Base-by-base conservation (phyloP, 2,888 invertebrate species). In the Lacanobia oleracea region DNA sequence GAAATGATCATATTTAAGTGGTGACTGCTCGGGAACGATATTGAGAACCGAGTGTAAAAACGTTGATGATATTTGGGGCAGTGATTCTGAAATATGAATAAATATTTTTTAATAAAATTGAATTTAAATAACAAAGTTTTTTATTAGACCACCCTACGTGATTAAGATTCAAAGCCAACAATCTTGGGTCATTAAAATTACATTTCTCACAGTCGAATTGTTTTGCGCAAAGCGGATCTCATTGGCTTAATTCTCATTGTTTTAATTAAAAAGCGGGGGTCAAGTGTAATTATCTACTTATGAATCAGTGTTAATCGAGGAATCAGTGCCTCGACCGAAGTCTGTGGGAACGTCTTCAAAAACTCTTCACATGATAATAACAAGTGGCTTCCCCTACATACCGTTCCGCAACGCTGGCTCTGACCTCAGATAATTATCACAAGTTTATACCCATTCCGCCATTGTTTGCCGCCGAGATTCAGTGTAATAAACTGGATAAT, bases 351-450 rank as follows among this genome's bases (percentile, higher is more conserved):
- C 94, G 93, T 94, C 94, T 95, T 95, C 91, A 92, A 94, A 94
- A 94, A 90, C 84, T 96, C 95, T 95, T 96, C 95, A 95, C 95
- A 96, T 96, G 95, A 93, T 93, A 92, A 91, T 92, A 94, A 93
- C 92, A 91, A 91, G 91, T 88, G 90, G 88, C 90, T 92, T 92
- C 94, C 94, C 94, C 93, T 89, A 91, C 94, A 94, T 93, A 92
- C 89, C 93, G 95, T 95, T 95, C 94, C 93, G 93, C 93, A 86
- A 90, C 86, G 94, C 84, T 91, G 94, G 89, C 79, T 89, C 70
- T 91, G 94, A 95, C 95, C 95, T 94, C 93, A 90, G 93, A 95
- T 94, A 94, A 94, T 95, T 93, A 95, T 94, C 94, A 89, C 90
- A 91, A 92, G 90, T 93, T 93, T 93, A 93, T 93, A 91, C 88